phyloP scores from a whole-genome alignment of 2,888 invertebrate genomes.

The Lathronympha strigana region DNA sequence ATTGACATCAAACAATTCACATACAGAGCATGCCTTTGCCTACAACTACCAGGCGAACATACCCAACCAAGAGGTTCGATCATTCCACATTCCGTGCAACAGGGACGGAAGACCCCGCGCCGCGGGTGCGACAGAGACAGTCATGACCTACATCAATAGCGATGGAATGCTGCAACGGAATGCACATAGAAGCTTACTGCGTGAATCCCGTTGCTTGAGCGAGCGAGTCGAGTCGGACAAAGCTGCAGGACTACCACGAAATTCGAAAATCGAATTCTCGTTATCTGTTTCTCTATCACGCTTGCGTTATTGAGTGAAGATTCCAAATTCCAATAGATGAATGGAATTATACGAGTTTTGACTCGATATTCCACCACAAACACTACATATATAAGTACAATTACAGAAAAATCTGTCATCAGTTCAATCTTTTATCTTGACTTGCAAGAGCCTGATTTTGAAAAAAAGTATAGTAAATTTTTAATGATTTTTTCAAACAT shows the following conservation, averaged over 20 bases:
- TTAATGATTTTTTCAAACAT: no score
- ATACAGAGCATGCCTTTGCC: slow-evolving; percentile 8
- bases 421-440: no score
- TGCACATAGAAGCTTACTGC: slow-evolving; percentile 21
- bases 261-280: no score
- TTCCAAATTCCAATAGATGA: no score
- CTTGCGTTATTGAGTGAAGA: no score
- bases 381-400: no score
- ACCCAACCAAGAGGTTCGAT: slow-evolving; percentile 27
- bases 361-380: no score
- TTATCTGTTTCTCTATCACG: no score
- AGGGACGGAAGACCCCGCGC: neutral
- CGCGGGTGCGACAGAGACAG: slow-evolving; percentile 25
- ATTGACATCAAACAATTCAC: slow-evolving; percentile 7
- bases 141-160: slow-evolving; percentile 33
- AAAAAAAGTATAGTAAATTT: no score
- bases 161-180: slow-evolving; percentile 26
- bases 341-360: no score
- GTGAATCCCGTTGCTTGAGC: neutral
- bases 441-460: no score
- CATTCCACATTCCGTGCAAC: slow-evolving; percentile 24
- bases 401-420: no score
- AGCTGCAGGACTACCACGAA: neutral
- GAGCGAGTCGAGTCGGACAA: neutral
- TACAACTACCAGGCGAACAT: slow-evolving; percentile 25